Conservation (phyloP, 2,888 invertebrate genomes). For the Tetragonisca angustula region DNA sequence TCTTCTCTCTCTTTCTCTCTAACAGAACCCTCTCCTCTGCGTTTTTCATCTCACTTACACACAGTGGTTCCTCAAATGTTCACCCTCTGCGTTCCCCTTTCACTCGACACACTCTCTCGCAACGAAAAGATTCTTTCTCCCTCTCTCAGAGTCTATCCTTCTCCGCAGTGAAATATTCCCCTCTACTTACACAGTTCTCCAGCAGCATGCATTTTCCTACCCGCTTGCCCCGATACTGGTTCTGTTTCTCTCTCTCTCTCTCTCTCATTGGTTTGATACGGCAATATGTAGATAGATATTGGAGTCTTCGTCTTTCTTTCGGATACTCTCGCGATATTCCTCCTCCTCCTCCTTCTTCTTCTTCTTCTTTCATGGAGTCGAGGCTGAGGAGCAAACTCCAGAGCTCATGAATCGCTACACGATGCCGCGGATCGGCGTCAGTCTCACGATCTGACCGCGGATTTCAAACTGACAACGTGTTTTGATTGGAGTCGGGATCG, state of each 20-base stretch:
- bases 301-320: not conserved
- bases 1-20: not conserved
- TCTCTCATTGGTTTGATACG: not conserved
- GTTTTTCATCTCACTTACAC: too few relatives aligned
- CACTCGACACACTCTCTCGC: not conserved
- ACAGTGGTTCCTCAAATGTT: not conserved
- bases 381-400: not conserved
- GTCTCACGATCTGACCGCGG: slow-evolving; percentile 22
- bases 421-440: not conserved
- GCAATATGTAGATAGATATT: not conserved
- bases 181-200: not conserved
- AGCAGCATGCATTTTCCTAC: slow-evolving; percentile 1
- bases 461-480: slow-evolving; percentile 16
- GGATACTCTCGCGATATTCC: not conserved
- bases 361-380: too few relatives aligned
- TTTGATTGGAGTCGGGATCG: not conserved
- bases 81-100: slow-evolving; percentile 5
- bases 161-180: not conserved
- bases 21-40: not conserved
- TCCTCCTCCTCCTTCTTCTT: not conserved
- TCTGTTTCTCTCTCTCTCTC: not conserved
- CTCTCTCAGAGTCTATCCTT: not conserved
- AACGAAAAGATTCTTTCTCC: not conserved
- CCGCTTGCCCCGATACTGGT: not conserved
- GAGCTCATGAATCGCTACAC: not conserved